A percentile compares a stretch with the other conserved stretches of the same genome.
Evolutionary conservation across 1,140 invertebrate genomes (phyloP).

Genomic region (Trypoxylus dichotomus): DNA sequence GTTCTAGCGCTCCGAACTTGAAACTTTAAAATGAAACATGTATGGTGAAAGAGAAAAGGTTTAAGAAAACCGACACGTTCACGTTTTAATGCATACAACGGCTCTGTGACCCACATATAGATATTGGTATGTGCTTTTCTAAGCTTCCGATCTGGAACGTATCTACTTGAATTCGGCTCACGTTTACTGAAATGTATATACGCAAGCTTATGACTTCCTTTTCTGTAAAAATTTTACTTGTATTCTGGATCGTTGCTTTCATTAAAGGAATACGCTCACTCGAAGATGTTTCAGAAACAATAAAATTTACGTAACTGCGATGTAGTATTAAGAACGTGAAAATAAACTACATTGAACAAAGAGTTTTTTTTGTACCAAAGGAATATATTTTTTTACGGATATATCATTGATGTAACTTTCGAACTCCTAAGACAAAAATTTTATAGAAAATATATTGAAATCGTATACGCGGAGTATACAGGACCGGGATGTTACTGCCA

Average conservation of each 20-base stretch:
- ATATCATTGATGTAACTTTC: no score
- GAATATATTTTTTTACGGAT: no score
- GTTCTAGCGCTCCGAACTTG: background rate
- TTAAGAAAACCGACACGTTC: background rate
- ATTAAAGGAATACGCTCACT: no score
- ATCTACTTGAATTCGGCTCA: background rate
- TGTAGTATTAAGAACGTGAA: no score
- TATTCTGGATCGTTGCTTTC: background rate
- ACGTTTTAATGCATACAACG: background rate
- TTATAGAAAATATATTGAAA: no score
- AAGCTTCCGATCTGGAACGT: background rate
- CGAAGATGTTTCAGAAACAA: no score
- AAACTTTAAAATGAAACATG: background rate
- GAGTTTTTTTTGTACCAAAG: no score
- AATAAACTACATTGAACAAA: no score
- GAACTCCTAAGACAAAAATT: no score
- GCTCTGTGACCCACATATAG: background rate
- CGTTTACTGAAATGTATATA: background rate
- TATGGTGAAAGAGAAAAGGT: background rate
- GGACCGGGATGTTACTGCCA: no score
- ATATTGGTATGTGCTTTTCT: background rate
- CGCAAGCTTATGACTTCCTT: background rate
- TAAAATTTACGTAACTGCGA: no score
- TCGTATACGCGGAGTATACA: no score
- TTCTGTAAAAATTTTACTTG: background rate